Evolutionary conservation across 2,113 vertebrate genomes (phyloP).

Genomic region (Mobula hypostoma): DNA sequence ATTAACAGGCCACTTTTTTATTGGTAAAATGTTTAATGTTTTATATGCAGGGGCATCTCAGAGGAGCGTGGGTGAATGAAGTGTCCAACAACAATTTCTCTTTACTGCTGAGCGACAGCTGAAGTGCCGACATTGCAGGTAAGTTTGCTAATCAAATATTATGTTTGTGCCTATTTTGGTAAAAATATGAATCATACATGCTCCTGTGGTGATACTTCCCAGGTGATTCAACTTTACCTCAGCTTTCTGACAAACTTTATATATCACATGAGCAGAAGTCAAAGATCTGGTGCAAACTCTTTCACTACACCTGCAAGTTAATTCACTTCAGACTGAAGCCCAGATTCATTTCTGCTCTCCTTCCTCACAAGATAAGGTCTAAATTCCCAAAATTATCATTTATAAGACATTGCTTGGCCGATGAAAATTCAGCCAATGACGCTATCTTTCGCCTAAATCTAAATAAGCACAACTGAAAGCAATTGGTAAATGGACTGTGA

Average conservation of each 20-base stretch:
- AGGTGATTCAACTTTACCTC: neutral
- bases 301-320: neutral
- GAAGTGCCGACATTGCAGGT: neutral
- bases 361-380: neutral
- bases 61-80: neutral
- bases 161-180: neutral
- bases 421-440: neutral
- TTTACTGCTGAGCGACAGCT: neutral
- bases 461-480: neutral
- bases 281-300: neutral
- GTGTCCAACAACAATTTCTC: neutral
- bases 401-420: neutral
- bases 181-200: neutral
- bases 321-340: neutral
- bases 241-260: neutral
- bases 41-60: neutral
- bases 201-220: neutral
- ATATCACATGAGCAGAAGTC: neutral
- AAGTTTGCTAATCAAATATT: neutral
- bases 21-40: conserved; percentile 2
- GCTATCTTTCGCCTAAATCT: neutral
- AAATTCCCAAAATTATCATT: neutral
- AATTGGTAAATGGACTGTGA: neutral
- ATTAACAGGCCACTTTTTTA: neutral
- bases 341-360: neutral